Evolutionary conservation across 2,113 vertebrate genomes (phyloP), one percentile per base, ranked within the genome.

Genomic region (Cheilinus undulatus): DNA sequence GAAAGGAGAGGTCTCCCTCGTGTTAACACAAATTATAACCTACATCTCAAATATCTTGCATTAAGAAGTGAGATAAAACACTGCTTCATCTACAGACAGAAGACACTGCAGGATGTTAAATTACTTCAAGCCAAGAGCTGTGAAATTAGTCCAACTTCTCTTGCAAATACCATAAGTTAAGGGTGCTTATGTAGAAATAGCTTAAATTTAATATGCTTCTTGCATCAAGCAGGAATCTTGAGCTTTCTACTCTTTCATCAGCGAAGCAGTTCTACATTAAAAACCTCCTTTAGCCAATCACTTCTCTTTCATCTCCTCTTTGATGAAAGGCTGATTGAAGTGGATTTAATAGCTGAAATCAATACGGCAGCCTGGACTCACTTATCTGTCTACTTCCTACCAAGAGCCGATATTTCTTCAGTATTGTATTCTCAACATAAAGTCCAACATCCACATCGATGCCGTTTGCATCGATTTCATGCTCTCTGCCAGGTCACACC

Each of bases 11-110:
- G 54, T 69, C 71, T 78, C 59, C 73, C 69, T 59, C 69, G 43
- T 52, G 36, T 85, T 85, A 85, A 72, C 69, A 75, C 62, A 51
- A 77, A 83, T 87, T 80, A 83, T 28, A 71, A 54, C 34, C 34
- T 40, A 32, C 75, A 64, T 76, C 64, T 81, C 38, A 38, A 56
- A 80, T 43, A 57, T 86, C 50, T 77, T 7, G 19, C 19, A 20
- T n/a, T 34, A 12, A 52, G n/a, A 49, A 50, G 23, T 7, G 27
- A 56, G 59, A 59, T 58, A 43, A 73, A 57, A 54, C 0, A 2
- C 71, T 3, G 15, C 40, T 19, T 26, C 4, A 13, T 32, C 26
- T 40, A 46, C 62, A 3, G 26, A 2, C 36, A n/a, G 23, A 24
- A 32, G 43, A 14, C 13, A n/a, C 49, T 49, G 43, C n/a, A 60